Evolutionary conservation across 1,140 invertebrate genomes (phyloP), one percentile per base, ranked within the genome.

Genomic region (Triops longicaudatus): DNA sequence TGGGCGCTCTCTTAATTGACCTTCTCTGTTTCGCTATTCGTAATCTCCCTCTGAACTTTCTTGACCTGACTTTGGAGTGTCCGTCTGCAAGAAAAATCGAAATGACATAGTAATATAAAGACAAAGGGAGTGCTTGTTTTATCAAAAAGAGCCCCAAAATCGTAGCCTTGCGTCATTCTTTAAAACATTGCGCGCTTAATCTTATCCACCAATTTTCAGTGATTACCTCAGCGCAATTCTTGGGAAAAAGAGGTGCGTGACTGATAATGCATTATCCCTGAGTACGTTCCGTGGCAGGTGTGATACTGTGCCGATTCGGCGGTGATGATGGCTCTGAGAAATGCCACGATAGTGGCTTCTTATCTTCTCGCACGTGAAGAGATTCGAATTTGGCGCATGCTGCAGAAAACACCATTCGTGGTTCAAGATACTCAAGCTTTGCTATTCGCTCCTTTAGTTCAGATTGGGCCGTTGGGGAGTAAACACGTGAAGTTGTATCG

Each of bases 121-220:
- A 63, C 50, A 63, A 63, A 63, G 50, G 50, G 50, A 63, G 50
- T 63, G 50, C 50, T 63, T 63, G 50, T 63, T 63, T 63, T 63
- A 63, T 14, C 50, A 63, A 63, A 37, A 63, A 63, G 50, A 63
- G 50, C 50, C 50, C 50, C 50, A 63, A 63, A 63, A 63, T 5
- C 22, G 14, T 6, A 63, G 50, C n/a, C n/a, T 63, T 63, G 22
- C 50, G 50, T 63, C 50, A 63, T 63, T 63, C 17, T n/a, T 22
- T 63, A 0, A 44, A 44, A 63, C 22, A 63, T 14, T 63, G 14
- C n/a, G 14, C 50, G 17, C n/a, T n/a, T 22, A 63, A 3, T 22
- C 14, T 63, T n/a, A 63, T 63, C n/a, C 22, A 10, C 50, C 50
- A 12, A 6, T 22, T 44, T 63, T 63, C 50, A 63, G 50, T n/a